Base-by-base conservation (phyloP, 2,113 vertebrate species). In the Callocephalon fimbriatum region DNA sequence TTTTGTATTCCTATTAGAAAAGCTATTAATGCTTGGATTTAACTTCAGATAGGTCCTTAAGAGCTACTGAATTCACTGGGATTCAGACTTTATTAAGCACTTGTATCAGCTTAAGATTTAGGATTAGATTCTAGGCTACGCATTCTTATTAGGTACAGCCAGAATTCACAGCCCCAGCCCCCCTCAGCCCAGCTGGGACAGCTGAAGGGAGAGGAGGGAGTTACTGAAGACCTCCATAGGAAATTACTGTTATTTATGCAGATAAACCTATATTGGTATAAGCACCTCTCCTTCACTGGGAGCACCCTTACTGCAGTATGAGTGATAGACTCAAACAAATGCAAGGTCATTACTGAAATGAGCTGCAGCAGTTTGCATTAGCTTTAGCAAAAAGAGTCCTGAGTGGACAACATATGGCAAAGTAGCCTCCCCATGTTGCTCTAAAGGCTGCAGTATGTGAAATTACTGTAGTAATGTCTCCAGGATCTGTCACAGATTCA, bases 391-490 rank as follows among this genome's bases (percentile, higher is more conserved):
- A 35, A 79, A 68, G 37, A 32, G 12, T 21, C 35, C 70, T 15
- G 10, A 32, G 35, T 16, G 14, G 22, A 59, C 29, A 78, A 44
- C 0, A 0, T 29, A 37, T 66, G 32, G 56, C 35, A 54, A 82
- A 68, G 58, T 27, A 85, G 45, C 5, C 15, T 54, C 29, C 16
- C 26, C 65, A 8, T 0, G 0, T 2, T 91, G 51, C 54, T 74
- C 44, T 35, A 0, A 1, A 18, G 37, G 45, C 45, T 16, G 7
- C 27, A 89, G 27, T 9, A 53, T 7, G 29, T 11, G 5, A 23
- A 29, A 53, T 63, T 37, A 37, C 13, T 40, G 77, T 9, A 84
- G 31, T 0, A n/a, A 17, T 6, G 22, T 48, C 38, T 71, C 68
- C 66, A 74, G 66, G 31, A 58, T 21, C 67, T 25, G 16, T 10